Evolutionary conservation across 2,113 vertebrate genomes (phyloP).

Genomic region (Toxotes chatareus): DNA sequence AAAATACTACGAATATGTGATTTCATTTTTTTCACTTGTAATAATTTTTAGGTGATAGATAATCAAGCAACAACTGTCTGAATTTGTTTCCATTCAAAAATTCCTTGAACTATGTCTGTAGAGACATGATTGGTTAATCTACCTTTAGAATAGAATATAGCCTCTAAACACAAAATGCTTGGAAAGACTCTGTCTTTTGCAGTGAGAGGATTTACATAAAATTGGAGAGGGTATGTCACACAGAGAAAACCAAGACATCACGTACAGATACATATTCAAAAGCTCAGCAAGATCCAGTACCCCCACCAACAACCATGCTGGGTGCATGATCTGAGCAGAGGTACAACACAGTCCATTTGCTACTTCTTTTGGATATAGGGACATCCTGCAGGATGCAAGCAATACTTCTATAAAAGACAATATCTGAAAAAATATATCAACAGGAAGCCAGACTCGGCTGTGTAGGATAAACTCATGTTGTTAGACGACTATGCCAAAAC

Average conservation of each 20-base stretch:
- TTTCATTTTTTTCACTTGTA: background rate
- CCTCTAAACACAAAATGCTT: background rate
- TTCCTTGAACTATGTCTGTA: background rate
- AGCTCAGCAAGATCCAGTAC: constrained; percentile 14
- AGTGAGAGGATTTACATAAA: constrained; percentile 31
- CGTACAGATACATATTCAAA: constrained; percentile 21
- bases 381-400: constrained; percentile 8
- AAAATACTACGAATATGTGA: background rate
- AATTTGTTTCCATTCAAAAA: background rate
- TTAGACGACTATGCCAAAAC: background rate
- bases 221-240: constrained; percentile 14
- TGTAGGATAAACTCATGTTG: background rate
- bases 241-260: constrained; percentile 35
- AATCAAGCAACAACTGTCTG: background rate
- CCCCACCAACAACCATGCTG: constrained; percentile 26
- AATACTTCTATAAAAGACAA: constrained; percentile 2
- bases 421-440: background rate
- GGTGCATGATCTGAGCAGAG: constrained; percentile 26
- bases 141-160: background rate
- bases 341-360: constrained; percentile 14
- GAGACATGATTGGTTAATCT: background rate
- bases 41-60: background rate
- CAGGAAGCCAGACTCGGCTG: background rate
- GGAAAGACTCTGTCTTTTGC: background rate
- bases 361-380: background rate